Percentiles rank a stretch among this genome's conserved stretches.
phyloP scores from a whole-genome alignment of 2,797 vertebrate genomes.

The Poecilia wingei region DNA sequence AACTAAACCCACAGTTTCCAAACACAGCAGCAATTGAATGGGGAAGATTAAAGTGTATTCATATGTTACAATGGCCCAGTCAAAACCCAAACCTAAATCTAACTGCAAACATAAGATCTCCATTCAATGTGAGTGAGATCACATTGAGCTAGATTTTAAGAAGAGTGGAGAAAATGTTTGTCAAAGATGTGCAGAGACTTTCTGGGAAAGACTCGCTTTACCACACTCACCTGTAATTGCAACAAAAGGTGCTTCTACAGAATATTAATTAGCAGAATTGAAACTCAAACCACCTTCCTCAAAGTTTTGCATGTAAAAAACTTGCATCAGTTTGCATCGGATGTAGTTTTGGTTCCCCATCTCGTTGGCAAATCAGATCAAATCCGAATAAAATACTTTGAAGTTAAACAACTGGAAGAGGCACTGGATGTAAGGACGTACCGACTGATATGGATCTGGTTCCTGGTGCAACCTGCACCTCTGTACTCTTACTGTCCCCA shows the following conservation, averaged over 20 bases:
- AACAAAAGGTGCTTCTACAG: not conserved
- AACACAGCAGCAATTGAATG: not conserved
- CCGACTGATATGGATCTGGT: slow-evolving; percentile 88
- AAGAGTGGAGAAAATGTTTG: not conserved
- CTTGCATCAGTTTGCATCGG: not conserved
- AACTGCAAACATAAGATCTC: not conserved
- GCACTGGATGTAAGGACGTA: slow-evolving; percentile 56
- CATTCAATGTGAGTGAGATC: not conserved
- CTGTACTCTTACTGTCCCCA: slow-evolving; percentile 84
- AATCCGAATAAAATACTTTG: not conserved
- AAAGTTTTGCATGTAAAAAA: not conserved
- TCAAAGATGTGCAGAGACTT: not conserved
- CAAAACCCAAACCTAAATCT: not conserved
- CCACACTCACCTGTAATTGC: not conserved
- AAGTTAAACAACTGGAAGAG: not conserved
- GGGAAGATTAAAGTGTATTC: not conserved
- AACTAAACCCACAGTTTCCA: not conserved
- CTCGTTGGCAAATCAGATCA: not conserved
- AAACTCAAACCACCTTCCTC: not conserved
- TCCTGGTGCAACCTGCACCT: slow-evolving; percentile 89
- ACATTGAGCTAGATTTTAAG: not conserved
- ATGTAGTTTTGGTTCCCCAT: not conserved
- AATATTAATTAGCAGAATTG: not conserved
- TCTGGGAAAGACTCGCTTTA: not conserved
- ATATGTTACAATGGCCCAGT: not conserved